Conservation (phyloP, 2,797 vertebrate genomes). For the Pseudopleuronectes americanus region DNA sequence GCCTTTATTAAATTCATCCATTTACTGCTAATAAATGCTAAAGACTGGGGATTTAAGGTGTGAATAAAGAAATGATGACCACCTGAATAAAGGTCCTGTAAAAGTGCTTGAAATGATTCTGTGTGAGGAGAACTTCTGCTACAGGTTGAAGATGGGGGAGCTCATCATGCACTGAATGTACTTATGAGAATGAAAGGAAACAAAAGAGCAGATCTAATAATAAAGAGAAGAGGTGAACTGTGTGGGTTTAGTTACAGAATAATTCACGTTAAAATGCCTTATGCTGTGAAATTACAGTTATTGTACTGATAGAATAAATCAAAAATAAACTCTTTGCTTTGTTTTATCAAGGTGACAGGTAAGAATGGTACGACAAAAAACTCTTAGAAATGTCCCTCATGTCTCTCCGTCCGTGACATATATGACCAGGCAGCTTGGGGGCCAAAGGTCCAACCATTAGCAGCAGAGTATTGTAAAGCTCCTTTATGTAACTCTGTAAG, state of each 20-base stretch:
- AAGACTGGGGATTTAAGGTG: too few relatives aligned
- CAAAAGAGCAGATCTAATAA: not conserved
- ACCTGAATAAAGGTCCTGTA: too few relatives aligned
- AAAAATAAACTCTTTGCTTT: not conserved
- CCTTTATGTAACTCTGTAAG: slow-evolving; percentile 11
- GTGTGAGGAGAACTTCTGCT: too few relatives aligned
- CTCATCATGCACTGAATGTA: not conserved
- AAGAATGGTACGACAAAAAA: too few relatives aligned
- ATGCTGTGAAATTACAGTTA: not conserved
- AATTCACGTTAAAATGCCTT: not conserved
- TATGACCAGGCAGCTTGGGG: not conserved
- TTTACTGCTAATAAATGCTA: too few relatives aligned
- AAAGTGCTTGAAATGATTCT: too few relatives aligned
- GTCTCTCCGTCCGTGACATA: not conserved
- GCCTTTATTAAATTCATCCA: too few relatives aligned
- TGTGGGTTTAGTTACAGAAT: not conserved
- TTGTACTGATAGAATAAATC: not conserved
- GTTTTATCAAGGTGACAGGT: not conserved
- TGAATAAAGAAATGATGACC: too few relatives aligned
- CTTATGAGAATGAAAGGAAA: not conserved
- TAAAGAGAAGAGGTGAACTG: not conserved
- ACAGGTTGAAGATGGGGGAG: too few relatives aligned
- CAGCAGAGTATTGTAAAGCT: not conserved
- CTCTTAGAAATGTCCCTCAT: not conserved
- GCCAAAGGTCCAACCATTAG: not conserved